Conservation (phyloP, 2,113 vertebrate species). For the Vicugna pacos region DNA sequence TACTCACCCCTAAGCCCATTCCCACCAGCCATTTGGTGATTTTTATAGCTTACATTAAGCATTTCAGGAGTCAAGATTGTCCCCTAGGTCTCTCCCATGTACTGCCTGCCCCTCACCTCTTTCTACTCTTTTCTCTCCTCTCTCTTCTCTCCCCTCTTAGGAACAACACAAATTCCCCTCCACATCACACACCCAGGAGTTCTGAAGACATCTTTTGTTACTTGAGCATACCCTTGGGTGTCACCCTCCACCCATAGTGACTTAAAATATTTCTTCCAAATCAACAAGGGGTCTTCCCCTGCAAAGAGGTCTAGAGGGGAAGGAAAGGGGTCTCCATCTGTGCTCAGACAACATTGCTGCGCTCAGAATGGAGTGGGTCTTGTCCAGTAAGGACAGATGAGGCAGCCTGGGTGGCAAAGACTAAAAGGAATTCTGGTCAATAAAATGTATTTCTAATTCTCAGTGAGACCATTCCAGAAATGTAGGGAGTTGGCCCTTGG, state of each 20-base stretch:
- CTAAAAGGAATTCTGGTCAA: slow-evolving; percentile 12
- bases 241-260: slow-evolving; percentile 17
- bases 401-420: background rate
- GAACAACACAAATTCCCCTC: background rate
- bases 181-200: background rate
- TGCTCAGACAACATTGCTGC: background rate
- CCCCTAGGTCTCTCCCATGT: background rate
- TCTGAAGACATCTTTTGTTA: background rate
- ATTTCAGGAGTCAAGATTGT: background rate
- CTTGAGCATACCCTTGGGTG: background rate
- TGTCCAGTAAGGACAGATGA: background rate
- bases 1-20: background rate
- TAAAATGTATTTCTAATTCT: slow-evolving; percentile 48
- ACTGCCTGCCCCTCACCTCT: background rate
- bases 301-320: background rate
- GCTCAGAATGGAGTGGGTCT: background rate
- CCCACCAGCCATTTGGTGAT: background rate
- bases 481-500: slow-evolving; percentile 41
- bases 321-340: background rate
- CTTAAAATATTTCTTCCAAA: slow-evolving; percentile 61
- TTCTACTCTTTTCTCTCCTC: background rate
- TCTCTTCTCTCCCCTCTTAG: background rate
- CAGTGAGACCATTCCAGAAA: slow-evolving; percentile 72
- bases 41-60: background rate
- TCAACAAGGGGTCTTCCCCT: background rate